Evolutionary conservation across 2,888 invertebrate genomes (phyloP).

Genomic region (Tenthredo amoena): DNA sequence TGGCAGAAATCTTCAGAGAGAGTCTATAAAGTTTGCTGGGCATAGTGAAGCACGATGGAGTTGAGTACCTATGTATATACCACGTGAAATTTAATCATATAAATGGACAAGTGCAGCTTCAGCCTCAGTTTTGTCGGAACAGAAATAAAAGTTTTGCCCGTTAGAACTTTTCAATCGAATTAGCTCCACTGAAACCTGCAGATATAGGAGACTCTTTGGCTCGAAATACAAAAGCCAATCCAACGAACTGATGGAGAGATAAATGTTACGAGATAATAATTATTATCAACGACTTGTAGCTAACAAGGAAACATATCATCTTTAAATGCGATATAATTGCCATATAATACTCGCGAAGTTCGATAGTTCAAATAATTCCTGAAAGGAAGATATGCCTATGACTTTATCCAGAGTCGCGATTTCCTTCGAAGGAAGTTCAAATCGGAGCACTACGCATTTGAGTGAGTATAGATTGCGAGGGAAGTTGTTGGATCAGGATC

Average conservation of each 20-base stretch:
- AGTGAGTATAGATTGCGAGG: neutral
- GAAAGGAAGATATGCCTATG: neutral
- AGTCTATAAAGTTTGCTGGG: slow-evolving; percentile 68
- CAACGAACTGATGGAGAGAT: neutral
- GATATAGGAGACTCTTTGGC: slow-evolving; percentile 32
- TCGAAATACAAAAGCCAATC: slow-evolving; percentile 11
- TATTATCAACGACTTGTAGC: neutral
- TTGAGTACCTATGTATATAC: slow-evolving; percentile 56
- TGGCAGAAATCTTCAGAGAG: slow-evolving; percentile 48
- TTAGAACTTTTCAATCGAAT: slow-evolving; percentile 68
- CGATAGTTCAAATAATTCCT: neutral
- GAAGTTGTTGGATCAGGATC: slow-evolving; percentile 3
- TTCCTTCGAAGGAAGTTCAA: neutral
- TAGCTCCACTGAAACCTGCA: slow-evolving; percentile 57
- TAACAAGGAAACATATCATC: neutral
- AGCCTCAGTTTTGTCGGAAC: slow-evolving; percentile 55
- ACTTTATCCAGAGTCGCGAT: neutral
- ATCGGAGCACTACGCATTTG: neutral
- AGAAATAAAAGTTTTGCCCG: slow-evolving; percentile 53
- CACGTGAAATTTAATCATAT: slow-evolving; percentile 71
- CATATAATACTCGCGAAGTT: neutral
- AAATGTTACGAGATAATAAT: neutral
- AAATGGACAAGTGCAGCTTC: slow-evolving; percentile 65
- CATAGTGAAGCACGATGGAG: slow-evolving; percentile 52
- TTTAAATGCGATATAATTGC: neutral